A percentile compares a stretch with the other conserved stretches of the same genome.
These are phyloP conservation scores for Argyrosomus japonicus DNA, from an alignment of 2,113 vertebrate genomes.

Conservation along the genomic window DNA sequence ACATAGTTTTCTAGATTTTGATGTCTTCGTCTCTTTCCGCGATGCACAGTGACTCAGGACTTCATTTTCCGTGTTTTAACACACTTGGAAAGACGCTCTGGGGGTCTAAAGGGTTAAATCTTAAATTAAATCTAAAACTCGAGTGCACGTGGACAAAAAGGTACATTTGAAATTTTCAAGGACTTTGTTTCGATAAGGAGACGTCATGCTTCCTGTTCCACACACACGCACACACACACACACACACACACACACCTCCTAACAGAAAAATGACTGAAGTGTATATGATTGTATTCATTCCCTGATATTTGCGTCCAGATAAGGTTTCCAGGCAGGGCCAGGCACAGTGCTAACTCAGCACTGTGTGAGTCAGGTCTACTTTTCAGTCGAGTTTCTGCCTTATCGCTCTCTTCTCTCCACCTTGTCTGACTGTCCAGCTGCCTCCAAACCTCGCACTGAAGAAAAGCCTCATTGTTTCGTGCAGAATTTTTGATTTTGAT, in stretches of 20 bases:
- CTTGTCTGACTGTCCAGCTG: conserved; percentile 33
- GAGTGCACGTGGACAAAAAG: neutral
- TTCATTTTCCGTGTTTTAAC: too few relatives aligned
- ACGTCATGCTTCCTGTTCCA: neutral
- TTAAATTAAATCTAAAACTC: neutral
- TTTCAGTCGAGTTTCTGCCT: conserved; percentile 13
- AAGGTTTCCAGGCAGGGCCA: conserved; percentile 7
- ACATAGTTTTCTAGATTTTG: too few relatives aligned
- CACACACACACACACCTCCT: neutral
- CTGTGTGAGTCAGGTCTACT: conserved; percentile 5
- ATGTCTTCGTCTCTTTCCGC: too few relatives aligned
- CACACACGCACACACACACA: neutral
- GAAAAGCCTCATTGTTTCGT: conserved; percentile 34
- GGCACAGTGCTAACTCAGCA: conserved; percentile 32
- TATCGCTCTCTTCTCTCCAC: conserved; percentile 14
- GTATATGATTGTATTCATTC: conserved; percentile 1
- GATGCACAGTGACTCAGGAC: too few relatives aligned
- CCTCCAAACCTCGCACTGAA: conserved; percentile 17
- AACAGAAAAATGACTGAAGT: neutral
- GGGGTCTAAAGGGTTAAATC: too few relatives aligned
- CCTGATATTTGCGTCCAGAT: conserved; percentile 24
- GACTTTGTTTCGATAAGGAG: neutral
- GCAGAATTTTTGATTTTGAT: conserved; percentile 49
- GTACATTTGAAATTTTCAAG: neutral
- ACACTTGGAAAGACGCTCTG: too few relatives aligned